Conservation (phyloP, 2,888 invertebrate genomes). For the Nemoura dubitans region DNA sequence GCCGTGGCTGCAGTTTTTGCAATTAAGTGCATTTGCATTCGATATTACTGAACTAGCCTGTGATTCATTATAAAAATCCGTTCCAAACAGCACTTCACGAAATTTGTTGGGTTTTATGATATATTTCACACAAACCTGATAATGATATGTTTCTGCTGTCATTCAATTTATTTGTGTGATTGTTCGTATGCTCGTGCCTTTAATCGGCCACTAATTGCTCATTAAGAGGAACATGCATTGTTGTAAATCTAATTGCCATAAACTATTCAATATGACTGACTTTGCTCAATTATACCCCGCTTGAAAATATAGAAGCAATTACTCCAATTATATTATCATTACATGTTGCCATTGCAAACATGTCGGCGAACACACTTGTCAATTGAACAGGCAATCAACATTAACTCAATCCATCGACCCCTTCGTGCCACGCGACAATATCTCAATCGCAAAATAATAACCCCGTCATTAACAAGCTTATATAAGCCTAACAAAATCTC, state of each 20-base stretch:
- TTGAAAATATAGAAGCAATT: not conserved
- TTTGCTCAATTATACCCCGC: not conserved
- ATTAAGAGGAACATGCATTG: not conserved
- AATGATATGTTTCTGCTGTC: no score
- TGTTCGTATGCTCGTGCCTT: not conserved
- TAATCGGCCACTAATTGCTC: not conserved
- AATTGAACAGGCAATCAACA: not conserved
- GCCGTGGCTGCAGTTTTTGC: no score
- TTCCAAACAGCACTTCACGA: no score
- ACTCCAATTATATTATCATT: conserved; percentile 12
- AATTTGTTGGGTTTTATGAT: no score
- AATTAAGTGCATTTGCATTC: no score
- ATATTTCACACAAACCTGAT: no score
- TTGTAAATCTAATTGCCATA: not conserved
- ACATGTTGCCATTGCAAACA: not conserved
- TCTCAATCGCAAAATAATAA: not conserved
- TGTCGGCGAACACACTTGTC: not conserved
- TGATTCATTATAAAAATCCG: no score
- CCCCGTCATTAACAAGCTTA: not conserved
- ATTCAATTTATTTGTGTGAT: not conserved
- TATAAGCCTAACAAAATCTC: not conserved
- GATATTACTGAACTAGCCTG: no score
- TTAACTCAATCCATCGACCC: not conserved
- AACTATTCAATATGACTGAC: not conserved
- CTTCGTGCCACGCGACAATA: not conserved